Base-by-base conservation (phyloP, 2,113 vertebrate species). In the Zeus faber region DNA sequence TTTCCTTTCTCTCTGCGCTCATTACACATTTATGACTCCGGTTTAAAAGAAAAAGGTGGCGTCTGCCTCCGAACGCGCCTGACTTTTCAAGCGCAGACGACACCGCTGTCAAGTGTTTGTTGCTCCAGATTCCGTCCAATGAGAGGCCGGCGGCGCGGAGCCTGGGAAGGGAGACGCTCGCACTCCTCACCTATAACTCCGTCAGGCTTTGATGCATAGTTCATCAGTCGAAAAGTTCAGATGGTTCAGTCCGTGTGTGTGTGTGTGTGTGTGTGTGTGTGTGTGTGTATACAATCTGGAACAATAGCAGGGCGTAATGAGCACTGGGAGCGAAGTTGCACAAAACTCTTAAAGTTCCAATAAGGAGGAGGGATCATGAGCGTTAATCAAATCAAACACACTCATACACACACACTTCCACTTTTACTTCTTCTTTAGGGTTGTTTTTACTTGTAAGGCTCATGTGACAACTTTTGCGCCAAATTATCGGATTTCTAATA, bases 51-150 rank as follows among this genome's bases (percentile, higher is more conserved):
- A 81, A 81, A 87, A n/a, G 82, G 82, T 81, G 77, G 72, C 72
- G 79, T 72, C 74, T 82, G 77, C 78, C 74, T 79, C 66, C 76
- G 76, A 57, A 69, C 75, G 64, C 67, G 80, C 80, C 81, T 87
- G 81, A 85, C 76, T 81, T 50, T 85, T 84, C 79, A 85, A 79
- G 84, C 78, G 70, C 82, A 86, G 72, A 72, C 67, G 63, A 77
- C 81, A 80, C 74, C 51, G 70, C 85, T 85, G 85, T 85, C 85
- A 87, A 83, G 75, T 75, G 82, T 82, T 23, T 20, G 81, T 78
- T 87, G 83, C 77, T 87, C 85, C 85, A 87, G 80, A 87, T 87
- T 86, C 80, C 74, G 77, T 77, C 85, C 83, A 87, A 87, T 84
- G 76, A 79, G 82, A 85, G 77, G 45, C 64, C 22, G 44, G 52